Evolutionary conservation across 2,888 invertebrate genomes (phyloP), one percentile per base, ranked within the genome.

Genomic region (Cephus pulcher): DNA sequence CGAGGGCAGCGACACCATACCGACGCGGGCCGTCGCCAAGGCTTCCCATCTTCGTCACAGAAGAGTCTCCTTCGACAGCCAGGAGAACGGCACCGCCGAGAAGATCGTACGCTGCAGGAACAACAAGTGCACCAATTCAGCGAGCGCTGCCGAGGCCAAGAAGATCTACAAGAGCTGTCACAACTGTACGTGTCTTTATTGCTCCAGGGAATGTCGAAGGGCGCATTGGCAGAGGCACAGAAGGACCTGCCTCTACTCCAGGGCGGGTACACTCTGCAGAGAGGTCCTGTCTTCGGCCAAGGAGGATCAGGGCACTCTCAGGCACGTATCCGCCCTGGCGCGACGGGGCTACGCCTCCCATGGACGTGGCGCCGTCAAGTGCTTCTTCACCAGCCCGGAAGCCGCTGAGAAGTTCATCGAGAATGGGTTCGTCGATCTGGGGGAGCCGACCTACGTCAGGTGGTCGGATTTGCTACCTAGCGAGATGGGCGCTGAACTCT

Each of bases 191-290:
- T 97, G 98, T 89, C 95, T 96, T 88, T 99, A 99, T 92, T 99
- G 99, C 92, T 97, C 97, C 81, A 94, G 97, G 80, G 96, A 96
- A 88, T 99, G 98, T 91, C 94, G 99, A 34, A 93, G 97, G 81
- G 95, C 96, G 23, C 98, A 99, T 91, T 98, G 98, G 98, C 96
- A 97, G 89, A 96, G 96, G 87, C 99, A 99, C 90, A 95, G 98
- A 81, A 96, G 96, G 88, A 96, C 96, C 69, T 98, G 98, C 90
- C 93, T 97, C 82, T 97, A 98, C 92, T 97, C 97, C 33, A 94
- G 98, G 76, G 97, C 98, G 74, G 98, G 97, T 86, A 95, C 97
- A 69, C 93, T 98, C 37, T 98, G 98, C 91, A 95, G 97, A 88
- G 95, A 96, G 92, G 96, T 97, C 79, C 93, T 97, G 88, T 95